Evolutionary conservation across 1,140 invertebrate genomes (phyloP), one percentile per base, ranked within the genome.

Genomic region (Caerostris darwini): DNA sequence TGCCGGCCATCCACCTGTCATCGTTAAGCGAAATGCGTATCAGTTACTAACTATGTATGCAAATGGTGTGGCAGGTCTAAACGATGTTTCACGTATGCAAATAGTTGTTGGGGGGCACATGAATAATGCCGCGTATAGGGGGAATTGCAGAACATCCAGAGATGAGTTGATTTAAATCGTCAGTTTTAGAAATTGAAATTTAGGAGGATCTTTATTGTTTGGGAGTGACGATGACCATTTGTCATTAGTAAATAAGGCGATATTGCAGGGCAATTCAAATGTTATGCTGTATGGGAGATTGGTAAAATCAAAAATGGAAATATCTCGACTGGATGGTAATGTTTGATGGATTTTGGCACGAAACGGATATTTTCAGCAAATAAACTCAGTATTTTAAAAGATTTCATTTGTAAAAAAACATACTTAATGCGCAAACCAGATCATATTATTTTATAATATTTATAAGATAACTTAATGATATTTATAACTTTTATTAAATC

Each of bases 181-280:
- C 56, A 82, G 77, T 81, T 92, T 92, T 56, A 34, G 71, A 92
- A 83, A 92, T 92, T 92, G 90, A 92, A 83, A 92, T 92, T 92
- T 92, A 92, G 57, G 90, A 61, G 90, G 81, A 92, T 92, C 56
- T 82, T 83, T 83, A 92, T 92, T 92, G 59, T 92, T 61, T 19
- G 34, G 69, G 50, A 19, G 54, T 67, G 58, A 7, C 85, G 61
- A 69, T 69, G 8, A 57, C 17, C 53, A 19, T 19, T 57, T 83
- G 82, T 57, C 82, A 83, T 83, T 83, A 83, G 82, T 57, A 54
- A 17, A 57, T 53, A 10, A 12, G 82, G 34, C 17, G 82, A 10
- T 77, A n/a, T 7, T 81, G 19, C 34, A n/a, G 34, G 34, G 34
- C 17, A 58, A 83, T 83, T 83, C n/a, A 83, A 83, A 57, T 83